phyloP scores from a whole-genome alignment of 2,797 vertebrate species.

The Knipowitschia caucasica region DNA sequence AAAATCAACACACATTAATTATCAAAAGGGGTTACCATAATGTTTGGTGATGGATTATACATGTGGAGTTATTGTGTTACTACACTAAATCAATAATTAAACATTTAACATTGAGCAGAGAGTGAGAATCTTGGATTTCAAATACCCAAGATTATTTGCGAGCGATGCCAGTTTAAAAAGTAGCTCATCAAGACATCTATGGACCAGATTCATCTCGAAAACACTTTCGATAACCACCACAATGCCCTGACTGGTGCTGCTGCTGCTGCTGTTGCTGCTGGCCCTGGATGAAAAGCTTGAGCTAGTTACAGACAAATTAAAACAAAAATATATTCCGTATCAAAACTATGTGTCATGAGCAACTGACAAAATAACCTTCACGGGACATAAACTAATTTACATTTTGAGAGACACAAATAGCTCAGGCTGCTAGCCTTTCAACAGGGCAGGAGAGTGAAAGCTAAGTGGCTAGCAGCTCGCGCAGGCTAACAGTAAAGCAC shows the following conservation, averaged over 20 bases:
- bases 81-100: too few relatives aligned
- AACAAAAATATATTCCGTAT: slow-evolving; percentile 13
- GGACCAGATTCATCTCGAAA: not conserved
- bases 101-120: not conserved
- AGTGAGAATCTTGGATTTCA: not conserved
- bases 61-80: too few relatives aligned
- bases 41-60: too few relatives aligned
- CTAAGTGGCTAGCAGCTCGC: slow-evolving; percentile 48
- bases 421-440: slow-evolving; percentile 7
- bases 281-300: slow-evolving; percentile 24
- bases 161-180: not conserved
- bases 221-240: slow-evolving; percentile 23
- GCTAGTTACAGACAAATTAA: slow-evolving; percentile 11
- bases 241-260: slow-evolving; percentile 31
- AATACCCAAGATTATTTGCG: not conserved
- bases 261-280: slow-evolving; percentile 33
- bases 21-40: too few relatives aligned
- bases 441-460: slow-evolving; percentile 27
- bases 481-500: slow-evolving; percentile 37
- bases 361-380: not conserved
- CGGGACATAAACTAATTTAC: not conserved
- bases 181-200: not conserved
- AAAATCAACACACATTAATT: too few relatives aligned
- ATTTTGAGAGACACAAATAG: not conserved
- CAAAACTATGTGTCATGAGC: slow-evolving; percentile 24